These are phyloP conservation scores for Delia radicum DNA, from an alignment of 1,140 invertebrate species.

Conservation along the genomic window DNA sequence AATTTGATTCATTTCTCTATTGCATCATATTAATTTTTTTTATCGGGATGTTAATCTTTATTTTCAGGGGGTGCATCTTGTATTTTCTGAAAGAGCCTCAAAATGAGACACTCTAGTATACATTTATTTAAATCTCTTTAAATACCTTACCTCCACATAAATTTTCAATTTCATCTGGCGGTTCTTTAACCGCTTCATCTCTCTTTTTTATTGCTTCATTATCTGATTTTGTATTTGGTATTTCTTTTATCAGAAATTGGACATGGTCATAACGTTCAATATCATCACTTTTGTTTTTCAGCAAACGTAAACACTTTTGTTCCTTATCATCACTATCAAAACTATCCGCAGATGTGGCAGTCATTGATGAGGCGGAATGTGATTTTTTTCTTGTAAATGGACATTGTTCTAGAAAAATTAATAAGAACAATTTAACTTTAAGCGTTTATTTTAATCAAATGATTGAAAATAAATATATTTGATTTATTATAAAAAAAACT, in stretches of 20 bases:
- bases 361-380: slow-evolving; percentile 25
- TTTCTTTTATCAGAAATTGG: slow-evolving; percentile 90
- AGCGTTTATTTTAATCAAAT: background rate
- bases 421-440: background rate
- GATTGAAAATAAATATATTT: background rate
- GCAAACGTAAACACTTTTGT: slow-evolving; percentile 49
- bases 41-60: too few relatives aligned
- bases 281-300: slow-evolving; percentile 54
- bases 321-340: slow-evolving; percentile 52
- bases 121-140: slow-evolving; percentile 34
- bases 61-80: too few relatives aligned
- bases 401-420: slow-evolving; percentile 29
- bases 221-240: slow-evolving; percentile 57
- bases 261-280: slow-evolving; percentile 77
- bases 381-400: slow-evolving; percentile 27
- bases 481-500: background rate
- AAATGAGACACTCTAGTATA: too few relatives aligned
- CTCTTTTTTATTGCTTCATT: slow-evolving; percentile 51
- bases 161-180: slow-evolving; percentile 49
- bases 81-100: too few relatives aligned
- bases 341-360: slow-evolving; percentile 36
- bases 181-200: slow-evolving; percentile 63
- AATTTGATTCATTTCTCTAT: too few relatives aligned
- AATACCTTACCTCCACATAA: slow-evolving; percentile 51
- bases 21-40: too few relatives aligned